Evolutionary conservation across 1,140 invertebrate genomes (phyloP).

Genomic region (Antheraea pernyi): DNA sequence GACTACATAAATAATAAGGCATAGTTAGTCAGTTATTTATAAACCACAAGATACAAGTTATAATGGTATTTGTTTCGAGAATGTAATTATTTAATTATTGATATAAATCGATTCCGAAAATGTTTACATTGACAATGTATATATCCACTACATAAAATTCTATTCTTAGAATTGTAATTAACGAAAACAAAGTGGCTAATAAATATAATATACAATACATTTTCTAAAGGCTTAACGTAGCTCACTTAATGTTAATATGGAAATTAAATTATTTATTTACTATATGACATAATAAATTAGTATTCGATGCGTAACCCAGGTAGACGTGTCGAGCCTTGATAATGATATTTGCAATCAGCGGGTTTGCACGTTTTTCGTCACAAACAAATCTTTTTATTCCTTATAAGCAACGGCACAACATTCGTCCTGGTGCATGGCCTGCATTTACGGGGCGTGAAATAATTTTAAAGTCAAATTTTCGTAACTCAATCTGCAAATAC

Average conservation of each 20-base stretch:
- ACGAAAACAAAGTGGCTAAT: too few relatives aligned
- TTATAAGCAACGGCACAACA: conserved; percentile 36
- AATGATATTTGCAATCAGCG: conserved; percentile 41
- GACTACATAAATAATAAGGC: too few relatives aligned
- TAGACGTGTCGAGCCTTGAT: conserved; percentile 36
- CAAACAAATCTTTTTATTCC: conserved; percentile 38
- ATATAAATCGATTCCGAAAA: too few relatives aligned
- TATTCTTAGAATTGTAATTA: too few relatives aligned
- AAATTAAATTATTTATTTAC: conserved; percentile 7
- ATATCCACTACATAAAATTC: neutral
- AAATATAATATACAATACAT: too few relatives aligned
- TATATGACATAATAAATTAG: conserved; percentile 31
- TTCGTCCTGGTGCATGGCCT: conserved; percentile 24
- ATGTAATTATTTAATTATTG: too few relatives aligned
- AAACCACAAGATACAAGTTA: too few relatives aligned
- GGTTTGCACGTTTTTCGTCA: conserved; percentile 31
- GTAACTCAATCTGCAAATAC: conserved; percentile 23
- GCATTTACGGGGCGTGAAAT: conserved; percentile 25
- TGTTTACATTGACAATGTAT: neutral
- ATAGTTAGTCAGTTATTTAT: too few relatives aligned
- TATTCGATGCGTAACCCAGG: conserved; percentile 32
- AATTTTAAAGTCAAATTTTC: conserved; percentile 21
- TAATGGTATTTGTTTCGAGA: too few relatives aligned
- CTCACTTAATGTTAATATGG: neutral
- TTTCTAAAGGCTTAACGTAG: too few relatives aligned